Evolutionary conservation across 1,140 invertebrate genomes (phyloP), one percentile per base, ranked within the genome.

Genomic region (Drosophila sp.): DNA sequence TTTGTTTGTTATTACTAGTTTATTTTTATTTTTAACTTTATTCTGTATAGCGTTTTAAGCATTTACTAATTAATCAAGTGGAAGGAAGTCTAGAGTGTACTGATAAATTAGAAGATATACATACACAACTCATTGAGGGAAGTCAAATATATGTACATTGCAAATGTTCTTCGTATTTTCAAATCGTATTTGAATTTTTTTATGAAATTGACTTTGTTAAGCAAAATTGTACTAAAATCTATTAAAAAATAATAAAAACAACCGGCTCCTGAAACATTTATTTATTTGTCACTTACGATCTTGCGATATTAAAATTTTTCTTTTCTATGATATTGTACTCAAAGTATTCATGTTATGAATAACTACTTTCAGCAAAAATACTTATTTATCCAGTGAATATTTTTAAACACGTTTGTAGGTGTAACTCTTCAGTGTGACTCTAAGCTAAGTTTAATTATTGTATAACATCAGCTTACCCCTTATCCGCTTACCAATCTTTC

Each of bases 361-460:
- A 38, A 13, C 25, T 21, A 25, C 46, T 21, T 46, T 7, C 25
- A 43, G 14, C 40, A 4, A 7, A 18, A 27, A 4, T 5, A 21
- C 21, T 21, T 29, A 29, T 48, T 13, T n/a, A 27, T 6, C 29
- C 7, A 50, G n/a, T 8, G 13, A 29, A 32, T 3, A 13, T 0
- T 14, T 50, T 6, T 2, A 21, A 29, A 4, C 7, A 29, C 7
- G 27, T 50, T 27, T 14, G n/a, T 32, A 14, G 46, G 46, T 50
- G 46, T 53, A 16, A 53, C 50, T n/a, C 50, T 53, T 53, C 50
- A 9, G 8, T 53, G 3, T 6, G 50, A 7, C 16, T 53, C 32
- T 34, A 18, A 36, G 48, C 29, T 40, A 45, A 34, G 16, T 54
- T 64, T 65, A 34, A 57, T 57, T 46, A 51, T 25, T 56, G 41